Percentiles rank a stretch among this genome's conserved stretches.
Conservation (phyloP, 2,113 vertebrate species). For the Dasyurus viverrinus region DNA sequence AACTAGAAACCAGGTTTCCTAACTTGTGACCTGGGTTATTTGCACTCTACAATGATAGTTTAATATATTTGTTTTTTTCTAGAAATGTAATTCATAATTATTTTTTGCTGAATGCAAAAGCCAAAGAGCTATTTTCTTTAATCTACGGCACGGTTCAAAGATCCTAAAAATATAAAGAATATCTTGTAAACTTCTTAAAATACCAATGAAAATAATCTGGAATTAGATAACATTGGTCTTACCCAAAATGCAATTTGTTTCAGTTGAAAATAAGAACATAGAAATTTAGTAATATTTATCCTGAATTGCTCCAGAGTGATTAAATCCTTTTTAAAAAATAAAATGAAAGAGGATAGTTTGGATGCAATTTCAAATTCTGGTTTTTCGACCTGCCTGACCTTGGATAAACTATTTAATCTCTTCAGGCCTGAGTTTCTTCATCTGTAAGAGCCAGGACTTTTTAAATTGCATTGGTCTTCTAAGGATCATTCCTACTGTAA, state of each 20-base stretch:
- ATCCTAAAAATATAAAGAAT: background rate
- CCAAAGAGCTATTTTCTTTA: background rate
- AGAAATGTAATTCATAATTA: background rate
- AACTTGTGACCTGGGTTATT: background rate
- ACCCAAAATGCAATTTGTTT: background rate
- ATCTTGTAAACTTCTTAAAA: background rate
- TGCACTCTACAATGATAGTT: background rate
- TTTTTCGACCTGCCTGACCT: background rate
- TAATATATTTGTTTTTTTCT: background rate
- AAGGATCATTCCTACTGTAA: background rate
- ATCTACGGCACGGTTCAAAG: background rate
- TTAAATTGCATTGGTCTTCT: background rate
- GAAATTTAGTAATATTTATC: background rate
- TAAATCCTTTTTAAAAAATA: background rate
- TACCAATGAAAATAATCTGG: background rate
- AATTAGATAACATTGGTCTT: background rate
- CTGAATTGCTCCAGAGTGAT: background rate
- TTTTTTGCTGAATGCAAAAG: background rate
- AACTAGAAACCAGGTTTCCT: background rate
- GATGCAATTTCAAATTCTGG: background rate
- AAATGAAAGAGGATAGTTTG: background rate
- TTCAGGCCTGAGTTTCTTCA: background rate
- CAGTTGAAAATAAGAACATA: background rate
- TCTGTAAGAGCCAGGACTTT: background rate
- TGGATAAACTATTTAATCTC: background rate